These are phyloP conservation scores for Scolopax rusticola DNA, from an alignment of 2,797 vertebrate genomes.

Conservation along the genomic window DNA sequence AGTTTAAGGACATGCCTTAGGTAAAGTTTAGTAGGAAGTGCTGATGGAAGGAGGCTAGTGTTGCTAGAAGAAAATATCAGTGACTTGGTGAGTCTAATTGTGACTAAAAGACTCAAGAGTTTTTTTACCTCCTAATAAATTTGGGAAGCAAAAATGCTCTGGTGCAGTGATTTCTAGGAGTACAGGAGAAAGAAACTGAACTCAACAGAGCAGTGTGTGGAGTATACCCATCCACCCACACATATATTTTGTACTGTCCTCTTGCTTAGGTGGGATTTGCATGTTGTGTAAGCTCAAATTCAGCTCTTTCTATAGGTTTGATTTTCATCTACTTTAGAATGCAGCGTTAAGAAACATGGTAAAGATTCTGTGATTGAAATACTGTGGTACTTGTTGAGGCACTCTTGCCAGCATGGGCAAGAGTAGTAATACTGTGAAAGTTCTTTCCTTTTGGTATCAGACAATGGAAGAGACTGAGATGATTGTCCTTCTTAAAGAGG, in stretches of 20 bases:
- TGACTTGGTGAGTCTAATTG: background rate
- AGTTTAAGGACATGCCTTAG: background rate
- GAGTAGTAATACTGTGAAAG: background rate
- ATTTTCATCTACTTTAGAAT: background rate
- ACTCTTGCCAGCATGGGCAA: background rate
- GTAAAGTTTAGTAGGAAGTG: constrained; percentile 17
- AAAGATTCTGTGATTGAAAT: background rate
- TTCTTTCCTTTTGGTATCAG: background rate
- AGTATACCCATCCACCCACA: background rate
- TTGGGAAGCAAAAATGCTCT: background rate
- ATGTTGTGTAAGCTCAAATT: background rate
- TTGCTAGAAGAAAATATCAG: background rate
- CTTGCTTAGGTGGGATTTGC: background rate
- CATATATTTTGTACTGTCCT: background rate
- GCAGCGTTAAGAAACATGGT: background rate
- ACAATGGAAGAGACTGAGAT: background rate
- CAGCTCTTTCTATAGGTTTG: background rate
- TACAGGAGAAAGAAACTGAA: background rate
- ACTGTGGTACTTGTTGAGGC: background rate
- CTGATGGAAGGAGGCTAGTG: background rate
- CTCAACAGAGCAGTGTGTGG: background rate
- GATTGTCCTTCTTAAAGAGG: background rate
- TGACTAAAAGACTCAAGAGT: background rate
- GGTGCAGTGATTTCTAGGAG: background rate
- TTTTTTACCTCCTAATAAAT: background rate